Percentiles rank a stretch among this genome's conserved stretches.
phyloP scores from a whole-genome alignment of 2,888 invertebrate genomes.

The Aphodius granarius region DNA sequence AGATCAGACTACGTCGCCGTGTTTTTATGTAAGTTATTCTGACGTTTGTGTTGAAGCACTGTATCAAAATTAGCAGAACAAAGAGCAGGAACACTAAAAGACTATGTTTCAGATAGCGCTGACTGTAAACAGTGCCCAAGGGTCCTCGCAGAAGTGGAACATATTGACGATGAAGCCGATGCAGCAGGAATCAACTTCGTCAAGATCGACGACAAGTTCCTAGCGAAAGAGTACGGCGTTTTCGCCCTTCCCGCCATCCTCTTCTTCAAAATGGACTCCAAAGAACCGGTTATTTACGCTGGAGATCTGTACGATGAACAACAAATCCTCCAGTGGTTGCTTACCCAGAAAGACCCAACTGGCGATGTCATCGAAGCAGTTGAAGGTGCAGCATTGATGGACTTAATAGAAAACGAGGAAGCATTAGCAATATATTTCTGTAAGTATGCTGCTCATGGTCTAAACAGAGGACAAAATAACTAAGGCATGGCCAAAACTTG shows the following conservation, averaged over 20 bases:
- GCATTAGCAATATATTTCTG: slow-evolving; percentile 91
- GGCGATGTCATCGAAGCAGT: slow-evolving; percentile 89
- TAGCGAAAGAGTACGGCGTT: slow-evolving; percentile 87
- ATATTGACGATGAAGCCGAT: slow-evolving; percentile 93
- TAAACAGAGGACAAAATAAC: neutral
- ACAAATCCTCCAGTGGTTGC: slow-evolving; percentile 85
- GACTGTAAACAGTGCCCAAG: slow-evolving; percentile 93
- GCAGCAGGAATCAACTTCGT: slow-evolving; percentile 89
- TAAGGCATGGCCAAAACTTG: slow-evolving; percentile 3
- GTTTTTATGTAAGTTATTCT: slow-evolving; percentile 89
- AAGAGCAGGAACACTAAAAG: slow-evolving; percentile 13
- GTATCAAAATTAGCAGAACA: neutral
- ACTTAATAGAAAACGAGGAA: slow-evolving; percentile 76
- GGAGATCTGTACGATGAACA: slow-evolving; percentile 87
- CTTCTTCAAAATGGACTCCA: slow-evolving; percentile 85
- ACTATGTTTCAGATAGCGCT: slow-evolving; percentile 79
- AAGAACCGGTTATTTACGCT: slow-evolving; percentile 89
- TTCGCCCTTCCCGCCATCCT: slow-evolving; percentile 88
- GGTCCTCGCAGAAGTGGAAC: slow-evolving; percentile 85
- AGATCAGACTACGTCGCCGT: slow-evolving; percentile 89
- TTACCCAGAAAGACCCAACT: slow-evolving; percentile 89
- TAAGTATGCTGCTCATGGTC: slow-evolving; percentile 58
- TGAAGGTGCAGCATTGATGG: slow-evolving; percentile 76
- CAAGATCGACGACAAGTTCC: slow-evolving; percentile 84
- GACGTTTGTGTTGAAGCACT: too few relatives aligned